Conservation (phyloP, 2,113 vertebrate genomes). For the Limnothrissa miodon region DNA sequence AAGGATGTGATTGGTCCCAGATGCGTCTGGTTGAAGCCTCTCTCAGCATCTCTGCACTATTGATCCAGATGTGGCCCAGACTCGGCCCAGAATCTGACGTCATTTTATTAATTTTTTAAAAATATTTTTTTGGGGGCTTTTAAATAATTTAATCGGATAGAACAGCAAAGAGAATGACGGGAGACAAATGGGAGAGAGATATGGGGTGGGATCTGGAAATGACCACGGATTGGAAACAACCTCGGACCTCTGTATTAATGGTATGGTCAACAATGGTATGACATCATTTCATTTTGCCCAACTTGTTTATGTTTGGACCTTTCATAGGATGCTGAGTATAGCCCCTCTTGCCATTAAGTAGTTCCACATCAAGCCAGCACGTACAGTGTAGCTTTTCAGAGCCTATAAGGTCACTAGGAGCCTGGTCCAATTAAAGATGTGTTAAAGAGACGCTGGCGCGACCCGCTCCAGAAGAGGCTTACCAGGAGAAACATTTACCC, state of each 20-base stretch:
- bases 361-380: background rate
- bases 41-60: background rate
- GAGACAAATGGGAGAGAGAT: too few species aligned
- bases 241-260: too few species aligned
- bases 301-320: background rate
- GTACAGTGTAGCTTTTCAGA: background rate
- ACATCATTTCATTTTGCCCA: background rate
- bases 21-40: background rate
- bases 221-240: too few species aligned
- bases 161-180: too few species aligned
- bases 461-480: conserved; percentile 26
- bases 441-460: conserved; percentile 29
- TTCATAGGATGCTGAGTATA: background rate
- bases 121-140: too few species aligned
- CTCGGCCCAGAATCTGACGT: background rate
- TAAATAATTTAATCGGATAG: too few species aligned
- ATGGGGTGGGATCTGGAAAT: too few species aligned
- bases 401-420: background rate
- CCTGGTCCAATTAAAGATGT: conserved; percentile 33
- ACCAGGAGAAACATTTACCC: conserved; percentile 25
- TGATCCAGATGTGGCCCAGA: background rate
- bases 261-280: too few species aligned
- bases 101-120: too few species aligned
- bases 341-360: background rate
- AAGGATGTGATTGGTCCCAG: background rate